phyloP scores from a whole-genome alignment of 2,797 vertebrate genomes.

The Oryzias sinensis region DNA sequence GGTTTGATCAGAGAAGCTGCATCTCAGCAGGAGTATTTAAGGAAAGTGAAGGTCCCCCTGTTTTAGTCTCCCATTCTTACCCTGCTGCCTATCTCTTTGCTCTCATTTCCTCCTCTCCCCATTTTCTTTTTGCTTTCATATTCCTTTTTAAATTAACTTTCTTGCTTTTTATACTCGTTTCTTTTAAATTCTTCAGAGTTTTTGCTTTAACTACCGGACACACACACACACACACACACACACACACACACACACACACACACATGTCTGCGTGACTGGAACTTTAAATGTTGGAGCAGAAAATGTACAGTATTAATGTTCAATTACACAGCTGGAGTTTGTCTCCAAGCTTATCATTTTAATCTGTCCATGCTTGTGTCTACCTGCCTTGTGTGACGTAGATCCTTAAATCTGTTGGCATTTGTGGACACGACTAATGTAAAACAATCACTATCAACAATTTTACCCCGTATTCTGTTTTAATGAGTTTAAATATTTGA shows the following conservation, averaged over 20 bases:
- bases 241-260: not conserved
- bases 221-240: not conserved
- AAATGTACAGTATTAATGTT: constrained; percentile 39
- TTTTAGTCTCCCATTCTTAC: constrained; percentile 38
- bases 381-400: not conserved
- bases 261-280: constrained; percentile 16
- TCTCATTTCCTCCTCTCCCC: constrained; percentile 28
- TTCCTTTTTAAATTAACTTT: constrained; percentile 31
- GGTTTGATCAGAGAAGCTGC: constrained; percentile 63
- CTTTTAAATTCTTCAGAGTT: constrained; percentile 17
- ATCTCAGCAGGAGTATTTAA: constrained; percentile 67
- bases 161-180: constrained; percentile 25
- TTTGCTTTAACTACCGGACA: constrained; percentile 13
- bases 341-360: constrained; percentile 59
- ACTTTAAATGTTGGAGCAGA: constrained; percentile 25
- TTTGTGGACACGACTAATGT: constrained; percentile 10
- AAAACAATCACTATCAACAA: not conserved
- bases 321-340: constrained; percentile 59
- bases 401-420: too few relatives aligned
- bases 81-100: constrained; percentile 31
- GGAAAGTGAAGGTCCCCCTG: constrained; percentile 48
- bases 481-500: too few relatives aligned
- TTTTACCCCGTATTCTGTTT: too few relatives aligned
- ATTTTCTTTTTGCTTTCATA: constrained; percentile 44
- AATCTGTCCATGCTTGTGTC: constrained; percentile 51